Conservation (phyloP, 2,113 vertebrate genomes). For the Semnornis frantzii region DNA sequence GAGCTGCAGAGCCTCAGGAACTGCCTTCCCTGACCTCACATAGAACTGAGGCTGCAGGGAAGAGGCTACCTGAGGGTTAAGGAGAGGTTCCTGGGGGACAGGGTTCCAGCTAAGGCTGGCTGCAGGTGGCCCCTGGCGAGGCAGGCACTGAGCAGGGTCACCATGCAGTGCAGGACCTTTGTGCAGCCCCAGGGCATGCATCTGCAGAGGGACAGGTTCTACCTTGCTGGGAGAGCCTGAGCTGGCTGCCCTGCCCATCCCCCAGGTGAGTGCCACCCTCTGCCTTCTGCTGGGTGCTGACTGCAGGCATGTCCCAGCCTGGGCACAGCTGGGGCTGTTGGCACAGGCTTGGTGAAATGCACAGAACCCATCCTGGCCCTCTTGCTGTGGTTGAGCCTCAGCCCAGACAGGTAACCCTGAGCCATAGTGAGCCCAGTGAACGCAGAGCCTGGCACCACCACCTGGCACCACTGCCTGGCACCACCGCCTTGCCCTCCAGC, state of each 20-base stretch:
- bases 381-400: background rate
- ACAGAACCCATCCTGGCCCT: background rate
- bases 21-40: background rate
- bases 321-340: background rate
- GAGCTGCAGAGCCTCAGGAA: background rate
- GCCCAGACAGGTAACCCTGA: background rate
- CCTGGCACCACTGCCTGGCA: background rate
- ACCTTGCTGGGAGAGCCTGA: background rate
- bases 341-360: fast-evolving
- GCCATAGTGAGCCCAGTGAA: background rate
- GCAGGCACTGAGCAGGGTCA: background rate
- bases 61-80: background rate
- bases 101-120: background rate
- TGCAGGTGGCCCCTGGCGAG: background rate
- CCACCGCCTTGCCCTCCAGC: background rate
- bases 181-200: background rate
- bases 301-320: background rate
- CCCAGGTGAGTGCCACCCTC: fast-evolving
- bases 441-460: background rate
- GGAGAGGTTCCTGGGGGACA: background rate
- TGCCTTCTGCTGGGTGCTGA: fast-evolving
- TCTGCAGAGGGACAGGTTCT: background rate
- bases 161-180: background rate
- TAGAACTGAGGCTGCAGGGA: background rate
- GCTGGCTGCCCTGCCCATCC: background rate